A percentile compares a stretch with the other conserved stretches of the same genome.
Evolutionary conservation across 2,113 vertebrate genomes (phyloP).

Genomic region (Dicentrarchus labrax): DNA sequence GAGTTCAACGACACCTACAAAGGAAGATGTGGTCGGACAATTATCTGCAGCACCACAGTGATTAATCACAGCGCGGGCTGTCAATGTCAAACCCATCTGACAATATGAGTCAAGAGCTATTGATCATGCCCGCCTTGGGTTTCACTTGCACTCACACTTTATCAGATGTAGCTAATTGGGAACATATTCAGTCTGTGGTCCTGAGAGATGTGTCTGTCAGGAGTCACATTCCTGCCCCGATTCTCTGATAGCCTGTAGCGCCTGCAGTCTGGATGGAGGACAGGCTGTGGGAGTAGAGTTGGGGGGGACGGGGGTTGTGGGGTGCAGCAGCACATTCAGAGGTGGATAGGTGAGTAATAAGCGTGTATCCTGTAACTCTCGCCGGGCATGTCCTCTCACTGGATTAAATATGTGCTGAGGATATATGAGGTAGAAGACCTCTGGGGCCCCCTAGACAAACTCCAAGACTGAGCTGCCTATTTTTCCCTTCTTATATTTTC

Average conservation of each 20-base stretch:
- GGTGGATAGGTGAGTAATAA: constrained; percentile 73
- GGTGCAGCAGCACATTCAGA: constrained; percentile 51
- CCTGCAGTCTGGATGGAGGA: constrained; percentile 70
- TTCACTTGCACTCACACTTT: constrained; percentile 82
- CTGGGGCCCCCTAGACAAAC: constrained; percentile 40
- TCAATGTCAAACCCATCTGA: constrained; percentile 73
- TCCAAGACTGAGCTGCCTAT: constrained; percentile 30
- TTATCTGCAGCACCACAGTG: constrained; percentile 65
- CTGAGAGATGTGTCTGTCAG: constrained; percentile 81
- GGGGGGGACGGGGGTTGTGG: constrained; percentile 17
- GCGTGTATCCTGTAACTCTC: constrained; percentile 69
- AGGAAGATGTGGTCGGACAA: constrained; percentile 76
- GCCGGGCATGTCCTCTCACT: constrained; percentile 50
- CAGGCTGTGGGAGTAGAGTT: constrained; percentile 49
- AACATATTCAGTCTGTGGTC: constrained; percentile 80
- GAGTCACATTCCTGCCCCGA: constrained; percentile 82
- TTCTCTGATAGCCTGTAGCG: constrained; percentile 77
- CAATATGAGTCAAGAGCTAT: constrained; percentile 76
- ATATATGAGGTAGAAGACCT: constrained; percentile 68
- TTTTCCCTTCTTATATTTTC: constrained; percentile 45
- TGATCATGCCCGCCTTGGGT: constrained; percentile 79
- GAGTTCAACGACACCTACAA: constrained; percentile 72
- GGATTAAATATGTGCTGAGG: constrained; percentile 76
- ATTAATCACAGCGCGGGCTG: constrained; percentile 74
- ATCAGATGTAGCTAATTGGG: constrained; percentile 84